Conservation (phyloP, 2,797 vertebrate species). For the Oophaga sylvatica region DNA sequence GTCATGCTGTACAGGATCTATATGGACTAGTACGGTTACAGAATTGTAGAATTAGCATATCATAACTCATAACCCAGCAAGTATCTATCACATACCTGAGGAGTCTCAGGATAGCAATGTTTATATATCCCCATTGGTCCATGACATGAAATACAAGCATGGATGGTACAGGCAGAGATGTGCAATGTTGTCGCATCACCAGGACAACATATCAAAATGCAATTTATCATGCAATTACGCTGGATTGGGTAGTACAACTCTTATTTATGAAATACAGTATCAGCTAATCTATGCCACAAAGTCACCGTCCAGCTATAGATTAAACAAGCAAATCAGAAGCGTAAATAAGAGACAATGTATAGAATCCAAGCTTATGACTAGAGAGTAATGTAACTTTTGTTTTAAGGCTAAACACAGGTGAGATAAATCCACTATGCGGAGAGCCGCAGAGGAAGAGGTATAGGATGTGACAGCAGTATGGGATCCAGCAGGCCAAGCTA, state of each 20-base stretch:
- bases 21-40: neutral
- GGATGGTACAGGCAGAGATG: neutral
- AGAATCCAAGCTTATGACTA: neutral
- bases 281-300: neutral
- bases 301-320: neutral
- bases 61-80: neutral
- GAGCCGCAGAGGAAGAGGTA: neutral
- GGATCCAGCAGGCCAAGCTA: constrained; percentile 17
- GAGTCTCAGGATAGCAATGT: no score
- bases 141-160: neutral
- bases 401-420: neutral
- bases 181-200: neutral
- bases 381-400: neutral
- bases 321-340: neutral
- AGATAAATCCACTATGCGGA: neutral
- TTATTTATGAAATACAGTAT: neutral
- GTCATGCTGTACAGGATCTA: neutral
- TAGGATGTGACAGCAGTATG: neutral
- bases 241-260: neutral
- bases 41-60: neutral
- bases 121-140: neutral
- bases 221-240: neutral
- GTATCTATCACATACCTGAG: no score
- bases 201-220: neutral
- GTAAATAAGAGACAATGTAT: neutral